phyloP scores from a whole-genome alignment of 2,113 vertebrate genomes.

The Eublepharis macularius region DNA sequence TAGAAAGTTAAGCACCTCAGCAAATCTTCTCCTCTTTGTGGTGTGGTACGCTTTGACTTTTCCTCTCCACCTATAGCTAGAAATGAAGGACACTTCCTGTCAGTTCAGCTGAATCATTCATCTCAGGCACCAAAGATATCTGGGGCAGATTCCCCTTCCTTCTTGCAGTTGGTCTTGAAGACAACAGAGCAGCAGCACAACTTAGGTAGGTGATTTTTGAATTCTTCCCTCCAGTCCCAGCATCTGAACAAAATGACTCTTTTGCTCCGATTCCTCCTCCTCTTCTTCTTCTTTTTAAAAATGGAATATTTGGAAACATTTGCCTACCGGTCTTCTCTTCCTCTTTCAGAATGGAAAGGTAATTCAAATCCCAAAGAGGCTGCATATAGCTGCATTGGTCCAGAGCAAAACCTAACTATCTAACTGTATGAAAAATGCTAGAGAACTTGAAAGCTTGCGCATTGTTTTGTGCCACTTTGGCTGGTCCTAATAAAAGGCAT shows the following conservation, averaged over 20 bases:
- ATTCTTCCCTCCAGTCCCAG: too few relatives aligned
- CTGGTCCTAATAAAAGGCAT: too few relatives aligned
- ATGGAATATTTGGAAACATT: background rate
- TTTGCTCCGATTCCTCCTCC: background rate
- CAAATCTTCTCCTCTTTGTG: background rate
- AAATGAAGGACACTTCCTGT: slow-evolving; percentile 23
- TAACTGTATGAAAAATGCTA: too few relatives aligned
- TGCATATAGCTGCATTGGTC: too few relatives aligned
- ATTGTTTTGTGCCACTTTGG: too few relatives aligned
- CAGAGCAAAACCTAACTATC: too few relatives aligned
- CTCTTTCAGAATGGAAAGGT: too few relatives aligned
- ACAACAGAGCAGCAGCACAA: background rate
- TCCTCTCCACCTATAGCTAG: background rate
- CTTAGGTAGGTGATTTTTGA: background rate
- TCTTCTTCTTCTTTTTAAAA: background rate
- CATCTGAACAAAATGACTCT: background rate
- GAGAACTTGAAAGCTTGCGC: too few relatives aligned
- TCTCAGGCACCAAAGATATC: background rate
- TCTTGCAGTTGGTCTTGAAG: background rate
- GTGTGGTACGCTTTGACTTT: background rate
- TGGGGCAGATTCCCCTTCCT: background rate
- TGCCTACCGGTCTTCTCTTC: background rate
- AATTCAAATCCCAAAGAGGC: too few relatives aligned
- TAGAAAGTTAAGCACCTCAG: background rate
- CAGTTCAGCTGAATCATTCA: slow-evolving; percentile 3